Evolutionary conservation across 2,113 vertebrate species (phyloP).

Genomic region (Triplophysa dalaica): DNA sequence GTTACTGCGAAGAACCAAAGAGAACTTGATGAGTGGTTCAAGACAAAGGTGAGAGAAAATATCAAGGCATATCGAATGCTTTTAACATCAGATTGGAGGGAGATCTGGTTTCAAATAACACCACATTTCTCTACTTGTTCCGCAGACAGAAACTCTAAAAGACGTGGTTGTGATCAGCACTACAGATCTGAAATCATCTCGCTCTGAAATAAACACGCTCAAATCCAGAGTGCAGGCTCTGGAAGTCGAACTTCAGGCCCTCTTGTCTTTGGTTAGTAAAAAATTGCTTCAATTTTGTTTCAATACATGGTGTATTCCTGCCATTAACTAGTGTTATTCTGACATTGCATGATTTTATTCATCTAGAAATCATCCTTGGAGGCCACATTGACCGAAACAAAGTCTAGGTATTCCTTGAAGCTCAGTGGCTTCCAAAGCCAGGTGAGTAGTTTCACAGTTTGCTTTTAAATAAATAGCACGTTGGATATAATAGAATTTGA

Average conservation of each 20-base stretch:
- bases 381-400: conserved; percentile 68
- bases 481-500: no score
- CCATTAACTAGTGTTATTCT: not conserved
- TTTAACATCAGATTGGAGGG: not conserved
- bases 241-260: conserved; percentile 82
- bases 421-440: conserved; percentile 71
- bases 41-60: conserved; percentile 56
- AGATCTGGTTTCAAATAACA: not conserved
- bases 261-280: conserved; percentile 77
- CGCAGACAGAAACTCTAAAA: conserved; percentile 74
- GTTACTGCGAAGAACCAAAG: conserved; percentile 73
- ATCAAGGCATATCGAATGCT: not conserved
- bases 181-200: conserved; percentile 72
- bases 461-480: not conserved
- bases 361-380: conserved; percentile 80
- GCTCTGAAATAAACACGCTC: conserved; percentile 73
- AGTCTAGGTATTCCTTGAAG: conserved; percentile 71
- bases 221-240: conserved; percentile 73
- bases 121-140: no score
- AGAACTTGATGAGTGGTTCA: conserved; percentile 75
- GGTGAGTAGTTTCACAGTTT: conserved; percentile 47
- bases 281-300: no score
- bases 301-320: not conserved
- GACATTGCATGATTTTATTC: not conserved
- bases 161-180: conserved; percentile 71